Conservation (phyloP, 2,888 invertebrate genomes). For the Hedya salicella region DNA sequence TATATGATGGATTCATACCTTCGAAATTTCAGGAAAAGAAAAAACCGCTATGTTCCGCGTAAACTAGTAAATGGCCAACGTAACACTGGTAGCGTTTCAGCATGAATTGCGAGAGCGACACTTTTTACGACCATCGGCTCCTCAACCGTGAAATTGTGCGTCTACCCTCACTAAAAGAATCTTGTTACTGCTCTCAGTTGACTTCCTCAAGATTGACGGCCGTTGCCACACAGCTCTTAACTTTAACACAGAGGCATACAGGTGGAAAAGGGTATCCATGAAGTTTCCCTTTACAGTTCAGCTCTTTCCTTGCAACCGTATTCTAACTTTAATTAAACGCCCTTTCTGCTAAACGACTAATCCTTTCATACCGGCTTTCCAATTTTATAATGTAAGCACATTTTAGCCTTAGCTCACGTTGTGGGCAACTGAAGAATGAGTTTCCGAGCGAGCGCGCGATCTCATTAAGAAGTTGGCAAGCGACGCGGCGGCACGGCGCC, state of each 20-base stretch:
- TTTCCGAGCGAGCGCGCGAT: conserved; percentile 10
- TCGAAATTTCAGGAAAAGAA: too few relatives aligned
- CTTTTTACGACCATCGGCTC: conserved; percentile 19
- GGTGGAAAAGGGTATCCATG: not conserved
- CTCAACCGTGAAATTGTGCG: conserved; percentile 24
- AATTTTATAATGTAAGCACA: conserved; percentile 28
- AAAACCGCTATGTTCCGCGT: not conserved
- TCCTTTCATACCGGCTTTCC: conserved; percentile 25
- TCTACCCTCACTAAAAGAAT: conserved; percentile 28
- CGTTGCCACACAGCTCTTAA: not conserved
- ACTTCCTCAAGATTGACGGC: conserved; percentile 13
- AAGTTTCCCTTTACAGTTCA: not conserved
- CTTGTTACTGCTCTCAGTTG: conserved; percentile 22
- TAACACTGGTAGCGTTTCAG: conserved; percentile 8
- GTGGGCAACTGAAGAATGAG: not conserved
- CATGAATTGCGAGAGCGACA: not conserved
- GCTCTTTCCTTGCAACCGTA: not conserved
- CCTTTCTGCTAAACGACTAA: conserved; percentile 20
- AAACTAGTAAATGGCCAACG: not conserved
- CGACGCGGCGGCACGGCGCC: not conserved
- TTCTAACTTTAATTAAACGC: conserved; percentile 22
- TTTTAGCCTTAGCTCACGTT: conserved; percentile 17
- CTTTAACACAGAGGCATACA: not conserved
- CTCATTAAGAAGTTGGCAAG: conserved; percentile 9
- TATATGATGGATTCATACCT: too few relatives aligned